Evolutionary conservation across 2,797 vertebrate species (phyloP), one percentile per base, ranked within the genome.

Genomic region (Girardinus metallicus): DNA sequence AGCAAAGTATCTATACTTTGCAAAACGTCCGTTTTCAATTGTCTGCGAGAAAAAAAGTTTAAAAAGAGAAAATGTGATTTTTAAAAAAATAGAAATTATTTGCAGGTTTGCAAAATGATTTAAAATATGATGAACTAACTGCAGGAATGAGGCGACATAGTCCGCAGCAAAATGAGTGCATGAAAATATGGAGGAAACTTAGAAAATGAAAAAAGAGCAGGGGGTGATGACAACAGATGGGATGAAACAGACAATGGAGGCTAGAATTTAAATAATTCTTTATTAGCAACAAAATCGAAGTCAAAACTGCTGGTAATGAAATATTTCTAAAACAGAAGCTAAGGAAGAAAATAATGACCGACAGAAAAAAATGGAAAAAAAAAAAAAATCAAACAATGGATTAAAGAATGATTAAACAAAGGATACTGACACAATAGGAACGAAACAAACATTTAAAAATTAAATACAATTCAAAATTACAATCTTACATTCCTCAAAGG

Each of bases 21-120:
- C 97, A 97, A 99, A 99, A 93, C 98, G 96, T 92, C 98, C 98
- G 4, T 99, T 98, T 96, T 99, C 98, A 91, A 99, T 98, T 96
- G 97, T 97, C 98, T 99, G 95, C 77, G 87, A 89, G 74, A 86
- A 60, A 36, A 89, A 82, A 7, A 71, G 55, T 13, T 34, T 34
- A 26, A 66, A 77, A 77, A 77, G 68, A 49, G 46, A 29, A 31
- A 49, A 23, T 10, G 5, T 49, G 26, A 10, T 16, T 46, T 7
- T 18, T 34, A 60, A 76, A 55, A 62, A 13, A 0, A 3, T 0
- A 23, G 21, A 41, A 21, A 55, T 31, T 44, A 11, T 57, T 10
- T n/a, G 11, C 23, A 36, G 46, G 43, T 34, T 3, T 76, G 31
- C 62, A 66, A 66, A 36, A 66, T 36, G 7, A 2, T 41, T 79